These are phyloP conservation scores for Tachysurus fulvidraco DNA, from an alignment of 2,113 vertebrate species.

Conservation along the genomic window DNA sequence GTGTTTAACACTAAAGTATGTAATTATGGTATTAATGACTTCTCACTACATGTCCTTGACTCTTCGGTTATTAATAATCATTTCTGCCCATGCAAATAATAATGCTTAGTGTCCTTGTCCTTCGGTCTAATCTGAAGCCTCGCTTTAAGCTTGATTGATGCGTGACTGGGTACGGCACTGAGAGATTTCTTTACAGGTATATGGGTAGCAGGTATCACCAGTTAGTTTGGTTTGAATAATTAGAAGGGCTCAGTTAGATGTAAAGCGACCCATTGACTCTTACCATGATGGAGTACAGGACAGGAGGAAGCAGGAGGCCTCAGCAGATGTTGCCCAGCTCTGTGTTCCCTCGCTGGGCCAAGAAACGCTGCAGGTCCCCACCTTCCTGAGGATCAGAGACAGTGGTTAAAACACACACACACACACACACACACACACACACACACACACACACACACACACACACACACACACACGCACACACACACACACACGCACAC, in stretches of 20 bases:
- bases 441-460: background rate
- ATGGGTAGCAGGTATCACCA: background rate
- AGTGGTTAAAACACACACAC: constrained; percentile 65
- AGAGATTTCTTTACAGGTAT: background rate
- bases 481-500: constrained; percentile 28
- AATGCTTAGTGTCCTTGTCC: background rate
- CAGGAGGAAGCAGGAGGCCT: constrained; percentile 51
- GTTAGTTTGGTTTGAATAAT: background rate
- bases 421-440: background rate
- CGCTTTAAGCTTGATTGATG: background rate
- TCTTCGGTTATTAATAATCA: background rate
- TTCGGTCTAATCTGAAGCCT: background rate
- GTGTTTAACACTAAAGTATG: background rate
- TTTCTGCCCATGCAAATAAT: too few relatives aligned
- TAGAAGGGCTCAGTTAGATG: background rate
- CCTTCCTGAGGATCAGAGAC: constrained; percentile 68
- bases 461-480: background rate
- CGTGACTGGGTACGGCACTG: background rate
- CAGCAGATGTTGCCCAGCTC: constrained; percentile 69
- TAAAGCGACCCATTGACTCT: constrained; percentile 51
- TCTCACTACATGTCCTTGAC: background rate
- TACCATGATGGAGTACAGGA: constrained; percentile 66
- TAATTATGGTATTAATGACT: background rate
- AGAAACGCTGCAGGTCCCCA: constrained; percentile 62
- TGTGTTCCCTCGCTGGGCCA: constrained; percentile 64